Evolutionary conservation across 2,888 invertebrate species (phyloP), one percentile per base, ranked within the genome.

Genomic region (Adelphocoris suturalis): DNA sequence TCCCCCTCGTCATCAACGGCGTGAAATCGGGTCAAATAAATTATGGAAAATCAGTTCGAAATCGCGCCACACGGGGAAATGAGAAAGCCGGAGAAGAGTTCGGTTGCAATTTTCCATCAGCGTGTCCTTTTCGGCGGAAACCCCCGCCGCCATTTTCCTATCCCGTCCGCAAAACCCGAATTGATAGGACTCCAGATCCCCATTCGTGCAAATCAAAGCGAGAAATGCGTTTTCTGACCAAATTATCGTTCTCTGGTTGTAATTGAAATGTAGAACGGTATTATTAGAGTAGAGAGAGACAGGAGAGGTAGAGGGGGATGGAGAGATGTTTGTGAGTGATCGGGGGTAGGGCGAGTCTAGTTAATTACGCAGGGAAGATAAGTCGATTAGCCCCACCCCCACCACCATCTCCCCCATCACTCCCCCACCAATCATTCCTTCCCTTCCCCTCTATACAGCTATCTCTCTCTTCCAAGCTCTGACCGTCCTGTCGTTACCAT

Each of bases 211-310:
- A 86, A 86, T 86, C 86, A 86, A 86, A 86, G 68, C 86, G 86
- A 86, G 86, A 86, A 86, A 86, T 86, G 86, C 86, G 86, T 57
- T 86, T 47, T 61, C 86, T 61, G 86, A 86, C 46, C 61, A 68
- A 68, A 86, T 86, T 68, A 86, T 46, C 86, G 57, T 28, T 16
- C 19, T n/a, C 86, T 28, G 61, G 61, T 86, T 86, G 68, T 86
- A 86, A 86, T 86, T 86, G 68, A 86, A 86, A 86, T 61, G 61
- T 86, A 84, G 84, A 84, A 84, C 84, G 52, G 84, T 57, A 86
- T 86, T 61, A 86, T 86, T 61, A 61, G 86, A 61, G 46, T 81
- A 2, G 47, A 37, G 86, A 57, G 13, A 28, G 61, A 61, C 55
- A n/a, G 13, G 57, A 27, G 61, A 23, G 68, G 5, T 12, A 13